These are phyloP conservation scores for Mystacornis crossleyi DNA, from an alignment of 2,113 vertebrate genomes.

Conservation along the genomic window DNA sequence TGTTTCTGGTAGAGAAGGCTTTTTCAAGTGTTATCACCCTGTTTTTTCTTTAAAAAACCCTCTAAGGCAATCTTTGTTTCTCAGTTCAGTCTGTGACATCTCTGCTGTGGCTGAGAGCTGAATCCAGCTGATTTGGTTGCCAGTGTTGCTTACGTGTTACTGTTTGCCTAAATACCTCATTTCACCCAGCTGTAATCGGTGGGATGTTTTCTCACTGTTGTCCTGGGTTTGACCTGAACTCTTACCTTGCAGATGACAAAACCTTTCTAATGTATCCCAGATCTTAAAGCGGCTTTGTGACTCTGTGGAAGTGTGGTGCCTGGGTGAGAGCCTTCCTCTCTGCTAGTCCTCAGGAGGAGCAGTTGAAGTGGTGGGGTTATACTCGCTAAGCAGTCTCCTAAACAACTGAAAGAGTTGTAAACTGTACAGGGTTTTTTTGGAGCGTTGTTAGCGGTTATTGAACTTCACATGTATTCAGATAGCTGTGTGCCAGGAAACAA, in stretches of 20 bases:
- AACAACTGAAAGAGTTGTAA: neutral
- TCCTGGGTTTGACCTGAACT: neutral
- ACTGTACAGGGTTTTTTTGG: neutral
- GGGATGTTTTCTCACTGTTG: neutral
- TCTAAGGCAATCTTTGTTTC: neutral
- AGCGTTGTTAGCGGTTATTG: neutral
- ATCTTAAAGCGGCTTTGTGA: neutral
- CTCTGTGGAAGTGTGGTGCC: neutral
- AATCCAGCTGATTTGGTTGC: neutral
- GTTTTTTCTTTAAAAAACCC: neutral
- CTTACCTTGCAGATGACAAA: neutral
- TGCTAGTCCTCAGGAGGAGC: neutral
- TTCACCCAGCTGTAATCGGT: neutral
- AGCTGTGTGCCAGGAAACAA: neutral
- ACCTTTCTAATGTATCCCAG: neutral
- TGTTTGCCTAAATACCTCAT: neutral
- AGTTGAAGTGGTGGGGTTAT: neutral
- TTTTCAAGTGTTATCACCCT: neutral
- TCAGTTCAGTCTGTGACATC: neutral
- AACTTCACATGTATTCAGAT: neutral
- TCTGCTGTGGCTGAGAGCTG: neutral
- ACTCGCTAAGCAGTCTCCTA: neutral
- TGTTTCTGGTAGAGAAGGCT: neutral
- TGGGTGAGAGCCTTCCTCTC: neutral
- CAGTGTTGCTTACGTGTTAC: fast-evolving